These are phyloP conservation scores for Menidia menidia DNA, from an alignment of 2,797 vertebrate species.

Conservation along the genomic window DNA sequence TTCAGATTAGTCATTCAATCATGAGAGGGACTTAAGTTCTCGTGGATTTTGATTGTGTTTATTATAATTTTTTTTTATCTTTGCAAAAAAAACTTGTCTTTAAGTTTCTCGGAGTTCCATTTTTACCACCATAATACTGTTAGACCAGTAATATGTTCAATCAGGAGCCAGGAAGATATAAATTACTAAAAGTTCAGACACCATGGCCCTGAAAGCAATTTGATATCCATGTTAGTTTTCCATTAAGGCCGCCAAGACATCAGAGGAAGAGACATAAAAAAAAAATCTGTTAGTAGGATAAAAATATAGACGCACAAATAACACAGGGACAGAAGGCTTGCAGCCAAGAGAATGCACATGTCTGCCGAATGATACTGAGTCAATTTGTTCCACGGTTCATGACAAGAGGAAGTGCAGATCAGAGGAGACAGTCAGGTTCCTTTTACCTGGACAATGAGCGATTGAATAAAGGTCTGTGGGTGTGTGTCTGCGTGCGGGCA, in stretches of 20 bases:
- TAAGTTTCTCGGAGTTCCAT: too few species aligned
- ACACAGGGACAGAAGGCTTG: neutral
- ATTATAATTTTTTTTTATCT: too few species aligned
- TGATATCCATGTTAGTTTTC: too few species aligned
- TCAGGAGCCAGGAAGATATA: too few species aligned
- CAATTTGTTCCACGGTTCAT: conserved; percentile 28
- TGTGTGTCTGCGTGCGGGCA: neutral
- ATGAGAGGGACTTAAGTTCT: too few species aligned
- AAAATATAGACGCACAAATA: conserved; percentile 14
- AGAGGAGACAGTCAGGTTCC: conserved; percentile 38
- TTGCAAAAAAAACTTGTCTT: too few species aligned
- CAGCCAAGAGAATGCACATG: conserved; percentile 1
- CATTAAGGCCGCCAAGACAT: conserved; percentile 19
- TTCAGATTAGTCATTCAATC: too few species aligned
- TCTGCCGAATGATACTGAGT: conserved; percentile 16
- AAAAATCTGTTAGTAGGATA: conserved; percentile 21
- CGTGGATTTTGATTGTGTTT: too few species aligned
- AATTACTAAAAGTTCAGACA: too few species aligned
- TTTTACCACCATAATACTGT: too few species aligned
- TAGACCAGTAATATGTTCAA: too few species aligned
- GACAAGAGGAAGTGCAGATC: conserved; percentile 41
- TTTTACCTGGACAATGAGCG: conserved; percentile 54
- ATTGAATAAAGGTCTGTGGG: conserved; percentile 27
- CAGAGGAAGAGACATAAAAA: neutral
- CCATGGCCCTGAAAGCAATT: too few species aligned